These are phyloP conservation scores for human (Homo sapiens) DNA, from an alignment of 2,113 vertebrate genomes.

Conservation along the genomic window DNA sequence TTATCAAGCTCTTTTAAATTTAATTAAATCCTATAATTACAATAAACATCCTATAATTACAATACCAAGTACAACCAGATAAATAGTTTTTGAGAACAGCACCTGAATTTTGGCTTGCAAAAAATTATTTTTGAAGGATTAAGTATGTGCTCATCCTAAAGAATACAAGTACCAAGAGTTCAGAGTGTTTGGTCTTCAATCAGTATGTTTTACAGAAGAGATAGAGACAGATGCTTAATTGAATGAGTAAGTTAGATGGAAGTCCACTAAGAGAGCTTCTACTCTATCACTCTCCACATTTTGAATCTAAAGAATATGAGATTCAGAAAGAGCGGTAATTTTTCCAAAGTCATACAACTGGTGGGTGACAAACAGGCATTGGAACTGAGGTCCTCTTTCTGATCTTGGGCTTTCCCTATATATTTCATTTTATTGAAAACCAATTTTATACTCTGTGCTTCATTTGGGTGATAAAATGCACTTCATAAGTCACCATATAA, in stretches of 20 bases:
- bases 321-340: background rate
- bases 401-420: background rate
- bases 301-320: conserved; percentile 12
- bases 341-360: background rate
- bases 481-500: conserved; percentile 6
- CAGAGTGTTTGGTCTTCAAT: background rate
- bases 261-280: background rate
- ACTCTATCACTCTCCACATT: background rate
- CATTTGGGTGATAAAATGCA: background rate
- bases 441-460: background rate
- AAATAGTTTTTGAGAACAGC: background rate
- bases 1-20: background rate
- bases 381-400: background rate
- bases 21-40: background rate
- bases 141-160: background rate
- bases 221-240: background rate
- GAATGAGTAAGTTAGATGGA: background rate
- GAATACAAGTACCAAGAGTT: background rate
- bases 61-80: background rate
- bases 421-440: background rate
- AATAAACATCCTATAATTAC: background rate
- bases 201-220: background rate
- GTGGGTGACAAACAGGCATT: background rate
- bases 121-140: background rate
- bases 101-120: background rate